phyloP scores from a whole-genome alignment of 37 sponge, comb jelly and placozoan genomes.

The Cliona cf. orientalis region DNA sequence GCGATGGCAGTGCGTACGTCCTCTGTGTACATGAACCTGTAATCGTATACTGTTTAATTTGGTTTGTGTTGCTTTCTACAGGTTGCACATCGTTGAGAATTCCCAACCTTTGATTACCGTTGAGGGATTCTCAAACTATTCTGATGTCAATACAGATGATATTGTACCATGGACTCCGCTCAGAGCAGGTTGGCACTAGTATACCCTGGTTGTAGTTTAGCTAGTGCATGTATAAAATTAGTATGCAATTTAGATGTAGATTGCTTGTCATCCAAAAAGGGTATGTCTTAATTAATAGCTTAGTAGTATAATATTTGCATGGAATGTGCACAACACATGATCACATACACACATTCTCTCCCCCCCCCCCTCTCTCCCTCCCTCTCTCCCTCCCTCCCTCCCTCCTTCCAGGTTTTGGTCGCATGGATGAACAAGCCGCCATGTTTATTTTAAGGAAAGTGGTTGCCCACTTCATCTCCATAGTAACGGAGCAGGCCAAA shows the following conservation, averaged over 20 bases:
- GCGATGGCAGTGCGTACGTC: too few relatives aligned
- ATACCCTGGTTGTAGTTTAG: not conserved
- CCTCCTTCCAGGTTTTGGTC: constrained; percentile 63
- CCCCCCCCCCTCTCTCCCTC: not conserved
- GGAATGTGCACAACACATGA: not conserved
- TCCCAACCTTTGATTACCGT: constrained; percentile 32
- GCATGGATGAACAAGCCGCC: constrained; percentile 57
- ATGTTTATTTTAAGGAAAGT: constrained; percentile 43
- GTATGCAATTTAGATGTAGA: not conserved
- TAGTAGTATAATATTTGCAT: not conserved
- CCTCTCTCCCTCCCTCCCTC: not conserved
- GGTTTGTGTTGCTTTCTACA: not conserved
- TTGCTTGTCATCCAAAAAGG: not conserved
- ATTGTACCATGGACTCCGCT: constrained; percentile 82
- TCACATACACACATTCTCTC: not conserved
- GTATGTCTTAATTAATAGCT: not conserved
- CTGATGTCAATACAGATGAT: constrained; percentile 56
- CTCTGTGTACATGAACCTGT: not conserved
- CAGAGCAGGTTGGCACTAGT: constrained; percentile 51
- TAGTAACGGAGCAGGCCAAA: constrained; percentile 50
- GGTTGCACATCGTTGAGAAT: constrained; percentile 38
- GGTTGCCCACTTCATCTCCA: constrained; percentile 41
- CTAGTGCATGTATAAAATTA: not conserved
- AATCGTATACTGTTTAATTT: not conserved
- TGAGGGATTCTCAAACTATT: constrained; percentile 61